Evolutionary conservation across 2,888 invertebrate genomes (phyloP).

Genomic region (Nomada lathburiana): DNA sequence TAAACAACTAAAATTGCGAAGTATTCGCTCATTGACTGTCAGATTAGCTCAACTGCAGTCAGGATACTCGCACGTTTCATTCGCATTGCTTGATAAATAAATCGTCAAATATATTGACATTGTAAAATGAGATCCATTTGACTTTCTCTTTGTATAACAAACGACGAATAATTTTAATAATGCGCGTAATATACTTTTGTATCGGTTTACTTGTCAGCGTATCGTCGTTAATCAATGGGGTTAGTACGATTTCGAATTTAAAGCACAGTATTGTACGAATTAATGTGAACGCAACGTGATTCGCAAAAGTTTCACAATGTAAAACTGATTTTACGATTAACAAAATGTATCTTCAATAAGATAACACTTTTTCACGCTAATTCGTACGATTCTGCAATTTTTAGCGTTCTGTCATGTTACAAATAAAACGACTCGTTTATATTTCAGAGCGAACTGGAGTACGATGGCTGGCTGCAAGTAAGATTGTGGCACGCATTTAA

Average conservation of each 20-base stretch:
- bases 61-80: constrained; percentile 11
- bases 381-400: neutral
- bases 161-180: constrained; percentile 44
- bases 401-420: neutral
- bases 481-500: constrained; percentile 89
- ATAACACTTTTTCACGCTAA: too few relatives aligned
- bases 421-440: neutral
- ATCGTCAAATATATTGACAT: constrained; percentile 11
- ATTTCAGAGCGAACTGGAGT: constrained; percentile 87
- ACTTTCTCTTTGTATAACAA: constrained; percentile 11
- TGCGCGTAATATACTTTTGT: constrained; percentile 61
- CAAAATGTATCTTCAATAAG: too few relatives aligned
- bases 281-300: neutral
- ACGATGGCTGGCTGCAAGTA: constrained; percentile 90
- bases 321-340: too few relatives aligned
- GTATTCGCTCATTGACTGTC: neutral
- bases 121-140: constrained; percentile 51
- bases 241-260: constrained; percentile 49
- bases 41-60: constrained; percentile 9
- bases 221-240: constrained; percentile 57
- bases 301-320: neutral
- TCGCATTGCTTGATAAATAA: constrained; percentile 35
- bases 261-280: too few relatives aligned
- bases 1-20: constrained; percentile 4
- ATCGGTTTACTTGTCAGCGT: constrained; percentile 57